These are phyloP conservation scores for Muscicapa striata DNA, from an alignment of 2,797 vertebrate genomes.

Conservation along the genomic window DNA sequence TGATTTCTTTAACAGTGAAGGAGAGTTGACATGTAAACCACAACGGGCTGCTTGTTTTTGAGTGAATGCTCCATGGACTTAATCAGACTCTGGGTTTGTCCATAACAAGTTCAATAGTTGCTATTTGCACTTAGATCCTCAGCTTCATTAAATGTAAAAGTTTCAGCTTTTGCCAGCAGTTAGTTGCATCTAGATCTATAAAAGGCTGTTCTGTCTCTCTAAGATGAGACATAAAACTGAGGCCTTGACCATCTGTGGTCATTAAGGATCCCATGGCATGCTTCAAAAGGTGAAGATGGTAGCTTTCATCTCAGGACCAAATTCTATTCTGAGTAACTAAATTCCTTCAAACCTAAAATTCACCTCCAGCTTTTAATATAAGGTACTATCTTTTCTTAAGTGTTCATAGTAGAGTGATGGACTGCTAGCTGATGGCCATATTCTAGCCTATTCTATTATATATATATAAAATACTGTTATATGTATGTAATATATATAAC, in stretches of 20 bases:
- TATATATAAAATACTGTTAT: too few relatives aligned
- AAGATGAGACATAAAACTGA: constrained; percentile 63
- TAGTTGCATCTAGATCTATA: constrained; percentile 72
- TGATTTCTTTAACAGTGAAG: constrained; percentile 61
- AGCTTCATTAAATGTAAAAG: constrained; percentile 75
- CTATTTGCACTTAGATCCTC: constrained; percentile 67
- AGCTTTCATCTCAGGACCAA: background rate
- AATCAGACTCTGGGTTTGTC: constrained; percentile 74
- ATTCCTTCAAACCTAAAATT: constrained; percentile 31
- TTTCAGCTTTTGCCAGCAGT: constrained; percentile 67
- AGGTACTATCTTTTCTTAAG: background rate
- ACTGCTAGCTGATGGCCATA: background rate
- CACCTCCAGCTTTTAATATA: background rate
- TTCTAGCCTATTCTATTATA: background rate
- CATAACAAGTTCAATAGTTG: constrained; percentile 73
- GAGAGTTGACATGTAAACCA: constrained; percentile 56
- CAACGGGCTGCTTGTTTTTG: constrained; percentile 36
- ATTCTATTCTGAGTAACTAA: constrained; percentile 12
- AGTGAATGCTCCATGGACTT: constrained; percentile 71
- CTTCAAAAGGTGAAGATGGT: constrained; percentile 36
- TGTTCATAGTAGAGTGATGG: background rate
- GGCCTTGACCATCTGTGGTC: constrained; percentile 54
- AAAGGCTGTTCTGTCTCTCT: constrained; percentile 49
- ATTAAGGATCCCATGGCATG: constrained; percentile 70
- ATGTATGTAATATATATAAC: background rate